These are phyloP conservation scores for Sarotherodon lohbergeri DNA, from an alignment of 2,113 vertebrate species.

Conservation along the genomic window DNA sequence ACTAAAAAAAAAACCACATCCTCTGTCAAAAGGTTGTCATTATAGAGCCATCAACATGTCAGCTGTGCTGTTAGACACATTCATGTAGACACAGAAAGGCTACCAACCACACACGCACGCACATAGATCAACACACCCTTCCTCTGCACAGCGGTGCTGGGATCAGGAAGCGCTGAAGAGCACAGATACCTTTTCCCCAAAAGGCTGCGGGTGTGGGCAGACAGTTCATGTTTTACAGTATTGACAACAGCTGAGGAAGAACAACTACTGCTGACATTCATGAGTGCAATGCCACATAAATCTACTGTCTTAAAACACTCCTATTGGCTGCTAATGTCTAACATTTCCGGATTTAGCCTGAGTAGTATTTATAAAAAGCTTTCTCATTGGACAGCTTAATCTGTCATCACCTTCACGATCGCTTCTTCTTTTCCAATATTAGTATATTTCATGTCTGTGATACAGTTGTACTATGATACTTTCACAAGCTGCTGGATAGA, in stretches of 20 bases:
- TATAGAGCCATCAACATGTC: conserved; percentile 41
- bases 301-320: not conserved
- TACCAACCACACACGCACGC: not conserved
- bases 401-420: not conserved
- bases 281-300: not conserved
- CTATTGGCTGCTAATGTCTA: not conserved
- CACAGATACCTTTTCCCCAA: conserved; percentile 11
- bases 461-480: not conserved
- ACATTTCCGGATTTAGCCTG: not conserved
- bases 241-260: not conserved
- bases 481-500: not conserved
- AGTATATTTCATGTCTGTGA: not conserved
- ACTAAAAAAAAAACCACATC: conserved; percentile 54
- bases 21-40: conserved; percentile 50
- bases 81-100: not conserved
- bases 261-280: not conserved
- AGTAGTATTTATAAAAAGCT: not conserved
- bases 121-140: conserved; percentile 25
- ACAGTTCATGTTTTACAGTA: not conserved
- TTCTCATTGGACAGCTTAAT: not conserved
- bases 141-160: conserved; percentile 17
- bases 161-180: conserved; percentile 49
- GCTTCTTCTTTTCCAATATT: not conserved
- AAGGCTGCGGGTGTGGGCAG: conserved; percentile 13
- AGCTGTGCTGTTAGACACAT: conserved; percentile 7